A percentile compares a stretch with the other conserved stretches of the same genome.
Evolutionary conservation across 2,888 invertebrate species (phyloP).

Genomic region (Heliconius charithonia): DNA sequence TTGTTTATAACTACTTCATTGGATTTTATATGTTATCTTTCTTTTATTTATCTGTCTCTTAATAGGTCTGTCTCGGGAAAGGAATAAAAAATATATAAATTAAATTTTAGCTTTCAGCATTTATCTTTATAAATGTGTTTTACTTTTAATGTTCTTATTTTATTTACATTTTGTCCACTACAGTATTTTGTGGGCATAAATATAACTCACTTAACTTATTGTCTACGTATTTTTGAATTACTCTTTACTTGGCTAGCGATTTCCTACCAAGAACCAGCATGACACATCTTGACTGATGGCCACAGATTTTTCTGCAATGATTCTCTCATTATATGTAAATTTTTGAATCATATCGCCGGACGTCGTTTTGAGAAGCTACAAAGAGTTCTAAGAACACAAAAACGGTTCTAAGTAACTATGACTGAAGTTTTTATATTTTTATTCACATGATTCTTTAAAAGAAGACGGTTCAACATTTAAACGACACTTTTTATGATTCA

Average conservation of each 20-base stretch:
- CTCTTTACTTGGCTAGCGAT: conserved; percentile 17
- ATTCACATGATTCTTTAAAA: background rate
- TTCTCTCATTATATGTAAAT: conserved; percentile 66
- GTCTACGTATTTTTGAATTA: background rate
- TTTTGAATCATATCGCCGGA: conserved; percentile 69
- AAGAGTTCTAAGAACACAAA: conserved; percentile 47
- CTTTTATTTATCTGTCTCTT: too few species aligned
- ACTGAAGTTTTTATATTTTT: conserved; percentile 25
- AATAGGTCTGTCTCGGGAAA: too few species aligned
- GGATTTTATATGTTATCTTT: too few species aligned
- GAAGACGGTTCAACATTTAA: conserved; percentile 18
- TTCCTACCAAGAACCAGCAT: conserved; percentile 48
- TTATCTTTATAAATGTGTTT: too few species aligned
- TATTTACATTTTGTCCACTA: too few species aligned
- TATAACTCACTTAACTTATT: background rate
- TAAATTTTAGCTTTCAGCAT: too few species aligned
- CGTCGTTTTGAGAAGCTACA: conserved; percentile 56
- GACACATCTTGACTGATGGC: conserved; percentile 73
- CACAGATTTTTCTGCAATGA: conserved; percentile 77
- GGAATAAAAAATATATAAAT: too few species aligned
- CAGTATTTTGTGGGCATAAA: too few species aligned
- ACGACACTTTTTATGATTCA: conserved; percentile 16
- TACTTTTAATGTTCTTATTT: too few species aligned
- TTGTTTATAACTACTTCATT: too few species aligned
- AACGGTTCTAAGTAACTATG: conserved; percentile 32